A percentile compares a stretch with the other conserved stretches of the same genome.
phyloP scores from a whole-genome alignment of 2,797 vertebrate genomes.

The Sebastiscus tertius region DNA sequence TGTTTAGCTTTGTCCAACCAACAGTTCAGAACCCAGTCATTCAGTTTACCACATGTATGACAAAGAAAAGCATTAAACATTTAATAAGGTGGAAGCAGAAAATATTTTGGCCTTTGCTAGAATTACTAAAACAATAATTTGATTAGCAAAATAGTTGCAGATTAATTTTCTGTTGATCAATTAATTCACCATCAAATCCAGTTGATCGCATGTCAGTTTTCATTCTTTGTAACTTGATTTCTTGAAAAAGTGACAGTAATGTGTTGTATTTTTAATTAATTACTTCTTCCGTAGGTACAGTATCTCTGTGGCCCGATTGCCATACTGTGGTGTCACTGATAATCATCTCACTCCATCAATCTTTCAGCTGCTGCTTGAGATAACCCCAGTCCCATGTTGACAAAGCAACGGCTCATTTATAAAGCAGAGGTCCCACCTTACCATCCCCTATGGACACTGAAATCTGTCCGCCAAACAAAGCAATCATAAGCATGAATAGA shows the following conservation, averaged over 20 bases:
- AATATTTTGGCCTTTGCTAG: neutral
- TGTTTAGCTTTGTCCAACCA: neutral
- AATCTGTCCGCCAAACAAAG: slow-evolving; percentile 76
- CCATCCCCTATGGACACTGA: slow-evolving; percentile 74
- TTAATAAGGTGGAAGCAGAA: neutral
- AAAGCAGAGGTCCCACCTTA: slow-evolving; percentile 71
- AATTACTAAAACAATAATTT: neutral
- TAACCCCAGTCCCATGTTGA: slow-evolving; percentile 72
- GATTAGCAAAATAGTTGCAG: neutral
- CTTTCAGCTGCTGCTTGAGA: slow-evolving; percentile 73
- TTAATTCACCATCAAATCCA: neutral
- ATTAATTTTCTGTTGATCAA: neutral
- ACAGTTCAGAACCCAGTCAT: neutral
- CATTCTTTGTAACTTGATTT: neutral
- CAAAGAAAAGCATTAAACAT: neutral
- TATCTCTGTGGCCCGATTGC: slow-evolving; percentile 25
- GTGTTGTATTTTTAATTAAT: neutral
- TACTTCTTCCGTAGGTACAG: slow-evolving; percentile 30
- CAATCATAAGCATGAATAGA: slow-evolving; percentile 78
- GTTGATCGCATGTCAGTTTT: neutral
- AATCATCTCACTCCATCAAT: slow-evolving; percentile 72
- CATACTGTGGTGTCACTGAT: slow-evolving; percentile 63
- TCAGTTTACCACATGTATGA: neutral
- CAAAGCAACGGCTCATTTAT: slow-evolving; percentile 79
- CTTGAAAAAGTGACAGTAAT: neutral